phyloP scores from a whole-genome alignment of 2,113 vertebrate species.

The Sigmodon hispidus region DNA sequence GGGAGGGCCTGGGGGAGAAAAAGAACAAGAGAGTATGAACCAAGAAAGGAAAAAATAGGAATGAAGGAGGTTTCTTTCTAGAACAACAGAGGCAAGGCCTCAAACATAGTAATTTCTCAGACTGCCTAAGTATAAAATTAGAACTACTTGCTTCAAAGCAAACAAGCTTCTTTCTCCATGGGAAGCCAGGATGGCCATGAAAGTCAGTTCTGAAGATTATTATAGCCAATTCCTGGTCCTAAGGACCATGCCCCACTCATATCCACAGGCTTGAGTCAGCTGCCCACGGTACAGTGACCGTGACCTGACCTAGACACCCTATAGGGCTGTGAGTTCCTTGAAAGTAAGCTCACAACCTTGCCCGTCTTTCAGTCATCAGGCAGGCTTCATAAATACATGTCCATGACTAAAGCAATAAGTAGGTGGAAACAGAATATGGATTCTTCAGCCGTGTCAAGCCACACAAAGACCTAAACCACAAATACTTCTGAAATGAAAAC shows the following conservation, averaged over 20 bases:
- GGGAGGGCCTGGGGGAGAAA: conserved; percentile 51
- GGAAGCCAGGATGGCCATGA: conserved; percentile 44
- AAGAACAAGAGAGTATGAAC: background rate
- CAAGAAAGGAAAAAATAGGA: background rate
- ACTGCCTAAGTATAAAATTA: conserved; percentile 29
- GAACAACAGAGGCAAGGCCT: background rate
- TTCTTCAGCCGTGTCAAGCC: background rate
- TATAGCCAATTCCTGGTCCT: conserved; percentile 65
- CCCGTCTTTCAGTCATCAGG: background rate
- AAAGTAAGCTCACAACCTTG: background rate
- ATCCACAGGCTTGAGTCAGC: background rate
- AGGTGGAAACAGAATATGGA: background rate
- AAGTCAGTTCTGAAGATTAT: conserved; percentile 54
- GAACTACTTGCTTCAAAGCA: background rate
- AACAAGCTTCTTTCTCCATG: conserved; percentile 45
- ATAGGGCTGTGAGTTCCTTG: background rate
- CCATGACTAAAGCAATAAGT: background rate
- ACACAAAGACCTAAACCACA: background rate
- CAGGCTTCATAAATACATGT: background rate
- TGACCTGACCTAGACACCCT: background rate
- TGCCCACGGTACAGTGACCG: background rate
- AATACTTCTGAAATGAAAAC: background rate
- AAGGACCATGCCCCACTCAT: background rate
- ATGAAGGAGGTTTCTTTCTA: background rate
- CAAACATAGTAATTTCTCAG: background rate